Evolutionary conservation across 2,113 vertebrate species (phyloP).

Genomic region (Ophthalmolycus amberensis): DNA sequence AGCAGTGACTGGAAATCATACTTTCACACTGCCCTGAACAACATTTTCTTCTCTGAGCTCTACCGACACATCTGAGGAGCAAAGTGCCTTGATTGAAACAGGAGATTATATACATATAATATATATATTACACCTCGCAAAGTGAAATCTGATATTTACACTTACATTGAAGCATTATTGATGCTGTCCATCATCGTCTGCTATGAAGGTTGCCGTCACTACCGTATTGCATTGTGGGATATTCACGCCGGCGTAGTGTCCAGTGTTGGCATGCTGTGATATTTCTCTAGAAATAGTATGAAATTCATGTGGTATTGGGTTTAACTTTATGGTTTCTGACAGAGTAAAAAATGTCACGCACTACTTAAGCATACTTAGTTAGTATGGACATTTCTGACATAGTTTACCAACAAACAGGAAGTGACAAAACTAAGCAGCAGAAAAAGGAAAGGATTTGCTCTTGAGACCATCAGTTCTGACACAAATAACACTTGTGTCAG

Average conservation of each 20-base stretch:
- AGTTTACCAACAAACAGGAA: not conserved
- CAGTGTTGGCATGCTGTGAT: not conserved
- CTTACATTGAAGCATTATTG: not conserved
- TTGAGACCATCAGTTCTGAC: not conserved
- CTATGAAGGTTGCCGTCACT: not conserved
- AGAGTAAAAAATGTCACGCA: too few species aligned
- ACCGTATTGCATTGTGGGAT: not conserved
- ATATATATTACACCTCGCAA: not conserved
- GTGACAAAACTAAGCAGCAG: not conserved
- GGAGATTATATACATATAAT: not conserved
- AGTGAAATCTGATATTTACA: not conserved
- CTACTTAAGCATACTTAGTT: too few species aligned
- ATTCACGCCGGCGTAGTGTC: not conserved
- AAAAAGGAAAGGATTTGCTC: not conserved
- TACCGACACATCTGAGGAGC: not conserved
- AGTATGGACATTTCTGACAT: too few species aligned
- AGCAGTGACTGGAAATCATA: constrained; percentile 5
- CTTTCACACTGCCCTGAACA: not conserved
- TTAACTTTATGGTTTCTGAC: not conserved
- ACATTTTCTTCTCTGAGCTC: too few species aligned
- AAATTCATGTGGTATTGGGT: not conserved
- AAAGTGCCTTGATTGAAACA: not conserved
- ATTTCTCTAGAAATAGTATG: too few species aligned
- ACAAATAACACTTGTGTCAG: not conserved
- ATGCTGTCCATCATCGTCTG: not conserved